Evolutionary conservation across 2,888 invertebrate genomes (phyloP), one percentile per base, ranked within the genome.

Genomic region (Eupeodes luniger): DNA sequence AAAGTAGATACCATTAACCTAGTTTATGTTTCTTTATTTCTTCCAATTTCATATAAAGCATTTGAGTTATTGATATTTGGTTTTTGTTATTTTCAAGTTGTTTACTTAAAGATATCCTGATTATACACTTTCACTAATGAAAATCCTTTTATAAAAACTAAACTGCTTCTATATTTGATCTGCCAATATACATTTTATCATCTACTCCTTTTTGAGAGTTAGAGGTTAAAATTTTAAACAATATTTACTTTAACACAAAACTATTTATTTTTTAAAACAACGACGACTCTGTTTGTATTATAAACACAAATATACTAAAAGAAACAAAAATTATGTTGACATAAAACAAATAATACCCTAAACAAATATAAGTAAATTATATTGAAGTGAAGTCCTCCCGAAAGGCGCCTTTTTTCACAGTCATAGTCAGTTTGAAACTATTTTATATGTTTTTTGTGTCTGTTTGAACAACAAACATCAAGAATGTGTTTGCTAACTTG

Each of bases 211-310:
- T 9, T 40, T 40, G 40, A 40, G 9, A 40, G 51, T 49, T 55
- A 16, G 44, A 79, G 40, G n/a, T 16, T 36, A 40, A 72, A 59
- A 47, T n/a, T 47, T 6, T 19, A 75, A 74, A 40, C 40, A 40
- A 84, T 79, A 19, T 84, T 79, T 84, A 61, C 49, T 36, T 19
- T 69, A 79, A 83, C 83, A 64, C 83, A 57, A 0, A 11, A 44
- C 34, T 72, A 59, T 83, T 83, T 77, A 19, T 51, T 74, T 59
- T 72, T 47, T 64, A 53, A 40, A 40, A 40, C 40, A 40, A 40
- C 40, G 40, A 64, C 49, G 70, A 66, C 62, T 57, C 57, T 72
- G 14, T 40, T 5, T 40, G 40, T 40, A 27, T 40, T 9, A 40
- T 49, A 69, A 67, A 79, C 67, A 62, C 47, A 67, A 4, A 36